Evolutionary conservation across 2,888 invertebrate species (phyloP).

Genomic region (Carcina quercana): DNA sequence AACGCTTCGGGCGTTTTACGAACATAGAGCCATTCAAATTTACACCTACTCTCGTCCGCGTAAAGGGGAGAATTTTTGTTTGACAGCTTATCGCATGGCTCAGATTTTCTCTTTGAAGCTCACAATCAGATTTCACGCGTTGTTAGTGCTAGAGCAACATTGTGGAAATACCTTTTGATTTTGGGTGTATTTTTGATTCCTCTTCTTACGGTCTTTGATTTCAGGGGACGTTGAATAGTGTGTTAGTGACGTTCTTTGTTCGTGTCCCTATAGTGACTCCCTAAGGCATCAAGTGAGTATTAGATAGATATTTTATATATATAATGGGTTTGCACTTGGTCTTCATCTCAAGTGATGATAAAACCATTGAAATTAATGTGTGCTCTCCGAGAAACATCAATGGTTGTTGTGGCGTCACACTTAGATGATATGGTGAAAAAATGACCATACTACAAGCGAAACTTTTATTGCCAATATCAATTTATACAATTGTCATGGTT

Average conservation of each 20-base stretch:
- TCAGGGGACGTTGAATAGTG: conserved; percentile 24
- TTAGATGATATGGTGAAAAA: too few species aligned
- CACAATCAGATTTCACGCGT: conserved; percentile 69
- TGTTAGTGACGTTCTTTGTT: conserved; percentile 10
- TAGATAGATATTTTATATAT: too few species aligned
- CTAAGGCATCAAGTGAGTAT: too few species aligned
- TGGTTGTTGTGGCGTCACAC: too few species aligned
- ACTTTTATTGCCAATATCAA: too few species aligned
- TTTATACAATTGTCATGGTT: too few species aligned
- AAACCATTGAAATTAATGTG: too few species aligned
- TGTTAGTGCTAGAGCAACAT: conserved; percentile 66
- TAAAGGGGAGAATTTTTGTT: conserved; percentile 20
- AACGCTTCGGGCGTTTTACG: conserved; percentile 25
- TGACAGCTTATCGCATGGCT: conserved; percentile 25
- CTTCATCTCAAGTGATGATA: too few species aligned
- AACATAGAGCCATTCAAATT: conserved; percentile 9
- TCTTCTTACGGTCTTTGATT: conserved; percentile 53
- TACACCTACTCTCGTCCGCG: conserved; percentile 15
- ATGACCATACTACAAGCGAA: too few species aligned
- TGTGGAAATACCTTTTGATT: conserved; percentile 66
- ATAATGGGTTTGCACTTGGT: too few species aligned
- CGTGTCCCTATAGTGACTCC: too few species aligned
- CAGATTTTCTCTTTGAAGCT: conserved; percentile 59
- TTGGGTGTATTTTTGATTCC: conserved; percentile 68
- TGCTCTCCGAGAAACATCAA: too few species aligned